Percentiles rank a stretch among this genome's conserved stretches.
Evolutionary conservation across 2,888 invertebrate species (phyloP).

Genomic region (Eristalis intricaria): DNA sequence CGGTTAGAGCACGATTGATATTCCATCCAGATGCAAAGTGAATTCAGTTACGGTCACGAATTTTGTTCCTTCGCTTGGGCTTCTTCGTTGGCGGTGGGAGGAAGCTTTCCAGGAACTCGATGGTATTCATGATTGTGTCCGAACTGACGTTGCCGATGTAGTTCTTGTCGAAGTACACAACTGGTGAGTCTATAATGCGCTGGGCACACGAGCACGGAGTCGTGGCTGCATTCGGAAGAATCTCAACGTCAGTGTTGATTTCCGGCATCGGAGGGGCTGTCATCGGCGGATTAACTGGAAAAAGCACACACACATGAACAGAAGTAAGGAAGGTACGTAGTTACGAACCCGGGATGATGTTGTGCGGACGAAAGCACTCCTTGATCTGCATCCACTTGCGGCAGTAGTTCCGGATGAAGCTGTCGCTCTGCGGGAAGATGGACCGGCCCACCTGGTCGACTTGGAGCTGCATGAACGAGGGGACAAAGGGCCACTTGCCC

Average conservation of each 20-base stretch:
- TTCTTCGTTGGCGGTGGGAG: conserved; percentile 78
- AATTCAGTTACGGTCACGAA: conserved; percentile 73
- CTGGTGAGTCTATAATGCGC: conserved; percentile 73
- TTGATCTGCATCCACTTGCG: conserved; percentile 79
- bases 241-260: conserved; percentile 74
- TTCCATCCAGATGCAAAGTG: too few species aligned
- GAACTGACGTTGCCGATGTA: conserved; percentile 79
- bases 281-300: conserved; percentile 1
- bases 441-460: conserved; percentile 78
- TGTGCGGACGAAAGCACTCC: conserved; percentile 78
- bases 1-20: background rate
- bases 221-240: conserved; percentile 65
- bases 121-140: conserved; percentile 79
- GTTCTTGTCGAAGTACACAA: conserved; percentile 79
- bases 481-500: conserved; percentile 81
- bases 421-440: conserved; percentile 78
- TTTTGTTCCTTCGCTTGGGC: conserved; percentile 76
- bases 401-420: conserved; percentile 78
- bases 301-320: background rate
- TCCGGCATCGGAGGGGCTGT: conserved; percentile 72
- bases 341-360: conserved; percentile 42
- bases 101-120: conserved; percentile 79
- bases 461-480: conserved; percentile 78
- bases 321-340: background rate
- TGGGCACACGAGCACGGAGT: conserved; percentile 75